phyloP scores from a whole-genome alignment of 2,113 vertebrate genomes.

The Pogona vitticeps region DNA sequence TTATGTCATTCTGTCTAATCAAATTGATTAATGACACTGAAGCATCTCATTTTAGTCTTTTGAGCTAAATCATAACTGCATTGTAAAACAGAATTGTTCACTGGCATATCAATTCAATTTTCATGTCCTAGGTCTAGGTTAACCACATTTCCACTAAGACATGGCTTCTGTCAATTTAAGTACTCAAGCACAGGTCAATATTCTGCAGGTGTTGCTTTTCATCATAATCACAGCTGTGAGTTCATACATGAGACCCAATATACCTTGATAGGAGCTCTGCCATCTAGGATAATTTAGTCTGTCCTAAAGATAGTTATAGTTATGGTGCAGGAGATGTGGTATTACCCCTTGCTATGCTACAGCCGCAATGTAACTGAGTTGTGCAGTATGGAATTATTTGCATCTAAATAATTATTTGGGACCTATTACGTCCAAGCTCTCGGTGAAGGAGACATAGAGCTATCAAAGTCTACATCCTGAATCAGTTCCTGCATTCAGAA shows the following conservation, averaged over 20 bases:
- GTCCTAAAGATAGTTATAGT: too few relatives aligned
- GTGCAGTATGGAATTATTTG: too few relatives aligned
- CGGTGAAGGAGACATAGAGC: too few relatives aligned
- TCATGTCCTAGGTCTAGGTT: constrained; percentile 3
- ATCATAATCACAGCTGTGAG: neutral
- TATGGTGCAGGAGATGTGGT: too few relatives aligned
- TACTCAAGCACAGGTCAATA: neutral
- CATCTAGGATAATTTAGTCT: neutral
- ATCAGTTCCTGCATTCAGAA: too few relatives aligned
- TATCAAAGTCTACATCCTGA: too few relatives aligned
- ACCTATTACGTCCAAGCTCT: too few relatives aligned
- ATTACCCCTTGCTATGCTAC: too few relatives aligned
- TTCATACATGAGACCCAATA: neutral
- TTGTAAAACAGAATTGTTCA: constrained; percentile 14
- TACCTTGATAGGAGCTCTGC: neutral
- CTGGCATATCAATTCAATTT: constrained; percentile 15
- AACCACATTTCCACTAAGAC: neutral
- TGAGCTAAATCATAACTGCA: constrained; percentile 4
- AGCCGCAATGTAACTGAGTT: too few relatives aligned
- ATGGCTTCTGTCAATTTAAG: constrained; percentile 1
- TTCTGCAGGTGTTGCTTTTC: neutral
- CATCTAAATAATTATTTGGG: too few relatives aligned
- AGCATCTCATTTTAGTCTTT: neutral
- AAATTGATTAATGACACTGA: constrained; percentile 21
- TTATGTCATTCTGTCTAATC: constrained; percentile 6